Percentiles rank a stretch among this genome's conserved stretches.
Conservation (phyloP, 2,113 vertebrate species). For the Gobius niger region DNA sequence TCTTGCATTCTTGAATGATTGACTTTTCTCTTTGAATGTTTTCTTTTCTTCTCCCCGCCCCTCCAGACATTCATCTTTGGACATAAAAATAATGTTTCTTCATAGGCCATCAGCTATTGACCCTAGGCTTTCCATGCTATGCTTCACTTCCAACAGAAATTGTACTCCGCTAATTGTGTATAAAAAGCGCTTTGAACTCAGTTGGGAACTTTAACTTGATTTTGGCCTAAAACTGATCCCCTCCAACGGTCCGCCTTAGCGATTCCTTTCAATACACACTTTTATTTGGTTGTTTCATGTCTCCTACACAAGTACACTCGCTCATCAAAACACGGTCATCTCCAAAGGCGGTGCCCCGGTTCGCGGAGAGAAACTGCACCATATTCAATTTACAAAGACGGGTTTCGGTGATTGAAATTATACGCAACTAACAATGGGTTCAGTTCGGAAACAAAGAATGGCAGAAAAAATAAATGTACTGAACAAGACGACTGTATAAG, state of each 20-base stretch:
- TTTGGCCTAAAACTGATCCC: constrained; percentile 58
- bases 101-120: constrained; percentile 61
- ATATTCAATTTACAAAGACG: constrained; percentile 37
- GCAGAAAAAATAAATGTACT: not conserved
- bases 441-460: constrained; percentile 13
- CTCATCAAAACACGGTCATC: constrained; percentile 50
- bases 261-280: constrained; percentile 48
- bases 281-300: constrained; percentile 65
- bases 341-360: constrained; percentile 56
- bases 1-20: constrained; percentile 71
- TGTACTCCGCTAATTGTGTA: constrained; percentile 67
- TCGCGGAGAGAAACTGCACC: constrained; percentile 43
- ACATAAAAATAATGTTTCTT: constrained; percentile 59
- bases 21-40: constrained; percentile 69
- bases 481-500: no score
- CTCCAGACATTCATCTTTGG: constrained; percentile 68
- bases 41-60: constrained; percentile 52
- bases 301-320: constrained; percentile 36
- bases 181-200: constrained; percentile 72
- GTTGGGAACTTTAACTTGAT: constrained; percentile 58
- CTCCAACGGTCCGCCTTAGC: constrained; percentile 29
- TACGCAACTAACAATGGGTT: constrained; percentile 12
- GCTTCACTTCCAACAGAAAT: constrained; percentile 62
- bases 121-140: constrained; percentile 55
- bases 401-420: constrained; percentile 38